Evolutionary conservation across 2,888 invertebrate species (phyloP), one percentile per base, ranked within the genome.

Genomic region (Microctonus brassicae): DNA sequence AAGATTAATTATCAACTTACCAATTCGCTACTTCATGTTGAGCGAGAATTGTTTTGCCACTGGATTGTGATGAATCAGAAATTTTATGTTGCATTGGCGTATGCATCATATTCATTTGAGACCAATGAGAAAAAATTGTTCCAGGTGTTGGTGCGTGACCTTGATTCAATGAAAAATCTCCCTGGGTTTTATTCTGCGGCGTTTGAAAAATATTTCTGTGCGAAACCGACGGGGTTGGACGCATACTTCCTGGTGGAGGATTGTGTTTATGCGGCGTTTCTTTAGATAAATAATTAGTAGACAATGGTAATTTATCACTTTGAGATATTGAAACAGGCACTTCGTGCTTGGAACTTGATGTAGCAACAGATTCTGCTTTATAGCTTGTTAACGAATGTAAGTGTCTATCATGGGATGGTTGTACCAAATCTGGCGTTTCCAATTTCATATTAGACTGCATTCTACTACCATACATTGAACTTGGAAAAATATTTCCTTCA

Each of bases 221-320:
- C 1, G 85, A 84, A 0, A 74, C 55, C 34, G 81, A 82, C 9
- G 85, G 83, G 5, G 77, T 77, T 47, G 86, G 84, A 39, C 80
- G 77, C 26, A 63, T 20, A 6, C 79, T 72, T 33, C 74, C 74
- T 13, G 58, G 65, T 1, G 73, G 22, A 9, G 77, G 77, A n/a
- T 73, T 42, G 24, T 80, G 79, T 72, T 87, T 87, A 47, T 86
- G 62, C 2, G 87, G 87, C 9, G 87, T 87, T 29, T 83, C 81
- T 0, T 62, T 64, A 2, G 69, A 42, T 22, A 75, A 74, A 4
- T 75, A 76, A 29, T 26, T 58, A 13, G 55, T 0, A 9, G 42
- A 29, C 22, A 24, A 11, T n/a, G n/a, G 10, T 17, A n/a, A 24
- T 24, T 29, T 10, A 24, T 55, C 39, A 26, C 20, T 64, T 53